Evolutionary conservation across 2,797 vertebrate species (phyloP).

Genomic region (Galago senegalensis): DNA sequence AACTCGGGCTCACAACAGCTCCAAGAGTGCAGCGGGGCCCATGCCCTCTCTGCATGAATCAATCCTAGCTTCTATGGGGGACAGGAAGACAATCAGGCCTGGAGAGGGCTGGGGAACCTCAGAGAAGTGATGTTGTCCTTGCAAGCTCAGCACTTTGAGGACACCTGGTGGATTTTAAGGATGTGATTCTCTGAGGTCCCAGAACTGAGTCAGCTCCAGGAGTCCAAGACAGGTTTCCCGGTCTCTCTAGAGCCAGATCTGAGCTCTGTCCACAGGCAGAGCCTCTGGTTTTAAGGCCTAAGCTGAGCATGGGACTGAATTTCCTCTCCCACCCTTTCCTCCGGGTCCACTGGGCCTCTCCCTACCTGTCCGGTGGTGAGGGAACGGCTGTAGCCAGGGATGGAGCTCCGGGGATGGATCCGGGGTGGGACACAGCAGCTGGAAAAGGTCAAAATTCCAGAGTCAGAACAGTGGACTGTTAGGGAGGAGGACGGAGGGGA

Average conservation of each 20-base stretch:
- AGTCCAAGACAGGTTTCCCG: not conserved
- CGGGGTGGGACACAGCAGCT: slow-evolving; percentile 95
- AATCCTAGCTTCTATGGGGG: not conserved
- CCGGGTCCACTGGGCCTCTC: not conserved
- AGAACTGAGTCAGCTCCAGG: not conserved
- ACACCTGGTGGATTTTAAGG: not conserved
- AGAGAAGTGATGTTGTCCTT: not conserved
- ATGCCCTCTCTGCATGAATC: not conserved
- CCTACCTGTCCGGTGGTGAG: slow-evolving; percentile 98
- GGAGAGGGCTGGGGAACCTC: not conserved
- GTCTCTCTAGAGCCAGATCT: not conserved
- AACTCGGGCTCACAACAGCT: not conserved
- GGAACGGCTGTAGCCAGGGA: slow-evolving; percentile 96
- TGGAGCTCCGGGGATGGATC: slow-evolving; percentile 93
- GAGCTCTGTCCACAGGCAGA: not conserved
- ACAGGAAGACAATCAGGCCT: not conserved
- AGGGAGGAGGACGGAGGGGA: slow-evolving; percentile 85
- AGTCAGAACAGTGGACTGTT: slow-evolving; percentile 94
- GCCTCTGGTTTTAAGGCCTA: not conserved
- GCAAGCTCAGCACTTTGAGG: slow-evolving; percentile 6
- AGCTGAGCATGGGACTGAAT: not conserved
- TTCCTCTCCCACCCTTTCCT: not conserved
- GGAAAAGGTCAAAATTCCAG: slow-evolving; percentile 93
- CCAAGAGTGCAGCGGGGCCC: not conserved
- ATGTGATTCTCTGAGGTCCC: not conserved